Evolutionary conservation across 1,140 invertebrate genomes (phyloP), one percentile per base, ranked within the genome.

Genomic region (Muscidifurax raptorellus): DNA sequence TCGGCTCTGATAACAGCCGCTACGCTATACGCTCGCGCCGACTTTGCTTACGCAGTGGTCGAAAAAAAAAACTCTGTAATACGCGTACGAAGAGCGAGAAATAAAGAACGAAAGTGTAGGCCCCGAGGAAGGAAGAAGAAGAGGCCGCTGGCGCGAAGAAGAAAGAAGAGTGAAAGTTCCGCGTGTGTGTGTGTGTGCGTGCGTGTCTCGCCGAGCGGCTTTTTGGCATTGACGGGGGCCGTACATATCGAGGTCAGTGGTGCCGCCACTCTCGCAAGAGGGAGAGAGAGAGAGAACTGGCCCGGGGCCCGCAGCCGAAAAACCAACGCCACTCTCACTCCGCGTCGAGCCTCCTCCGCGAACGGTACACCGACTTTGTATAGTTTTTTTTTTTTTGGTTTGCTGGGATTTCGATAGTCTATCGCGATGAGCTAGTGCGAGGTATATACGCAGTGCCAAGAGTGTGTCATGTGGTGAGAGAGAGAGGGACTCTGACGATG

Each of bases 151-250:
- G 3, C 13, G 47, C 47, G 0, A 47, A 6, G 25, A 66, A n/a
- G 36, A 44, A 15, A 32, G 88, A 90, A 92, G 91, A 92, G 92
- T 93, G 91, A 93, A 93, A 93, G 91, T 93, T 91, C 88, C 85
- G 82, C 84, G 86, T 83, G 88, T 59, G 85, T 78, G 88, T n/a
- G 25, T 36, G 36, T 59, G 36, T 40, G 32, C 36, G 36, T n/a
- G n/a, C 84, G 86, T 83, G 88, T 59, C 27, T 87, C 81, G 80
- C 36, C 84, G 86, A 86, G 79, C 80, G 69, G 85, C 89, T 92
- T 93, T 92, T 93, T 91, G 91, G 91, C 91, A 92, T 92, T 92
- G 92, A 75, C 71, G 27, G 44, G 69, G 89, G 86, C 89, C 88
- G 40, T 25, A 22, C 52, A 40, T 91, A 93, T 92, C 91, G 92